Conservation (phyloP, 1,140 invertebrate species). For the Amphibalanus amphitrite region DNA sequence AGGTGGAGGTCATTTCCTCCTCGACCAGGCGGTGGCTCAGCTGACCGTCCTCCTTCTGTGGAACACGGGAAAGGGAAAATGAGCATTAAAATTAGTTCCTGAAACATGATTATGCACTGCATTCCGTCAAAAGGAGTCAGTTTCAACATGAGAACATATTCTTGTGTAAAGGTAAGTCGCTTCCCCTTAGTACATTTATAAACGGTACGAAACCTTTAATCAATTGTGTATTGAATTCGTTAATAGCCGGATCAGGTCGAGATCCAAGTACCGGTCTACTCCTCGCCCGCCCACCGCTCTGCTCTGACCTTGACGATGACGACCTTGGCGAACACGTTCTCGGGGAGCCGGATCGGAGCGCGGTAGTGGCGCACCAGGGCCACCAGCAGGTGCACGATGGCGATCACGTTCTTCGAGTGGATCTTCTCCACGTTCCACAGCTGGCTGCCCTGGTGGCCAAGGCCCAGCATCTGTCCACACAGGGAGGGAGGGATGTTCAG, state of each 20-base stretch:
- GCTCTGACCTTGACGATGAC: slow-evolving; percentile 57
- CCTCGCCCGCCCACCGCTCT: no score
- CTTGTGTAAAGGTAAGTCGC: no score
- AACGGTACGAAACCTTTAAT: no score
- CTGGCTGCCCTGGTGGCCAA: slow-evolving; percentile 29
- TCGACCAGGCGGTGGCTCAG: slow-evolving; percentile 50
- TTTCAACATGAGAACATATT: no score
- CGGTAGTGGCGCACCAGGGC: slow-evolving; percentile 81
- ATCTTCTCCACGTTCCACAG: slow-evolving; percentile 94
- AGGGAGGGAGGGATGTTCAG: no score
- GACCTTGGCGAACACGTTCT: slow-evolving; percentile 80
- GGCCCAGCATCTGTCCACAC: slow-evolving; percentile 31
- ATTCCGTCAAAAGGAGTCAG: no score
- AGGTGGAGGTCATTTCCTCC: slow-evolving; percentile 85
- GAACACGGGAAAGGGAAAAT: slow-evolving; percentile 18
- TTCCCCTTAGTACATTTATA: no score
- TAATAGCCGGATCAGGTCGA: no score
- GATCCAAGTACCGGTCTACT: no score
- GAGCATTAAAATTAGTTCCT: no score
- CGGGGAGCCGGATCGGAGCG: slow-evolving; percentile 84
- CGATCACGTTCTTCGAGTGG: slow-evolving; percentile 88
- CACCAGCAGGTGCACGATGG: slow-evolving; percentile 87
- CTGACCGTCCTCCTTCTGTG: slow-evolving; percentile 47
- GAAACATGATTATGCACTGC: no score
- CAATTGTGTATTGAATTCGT: no score